Conservation (phyloP, 1,140 invertebrate species). For the Lasaia peninsularis region DNA sequence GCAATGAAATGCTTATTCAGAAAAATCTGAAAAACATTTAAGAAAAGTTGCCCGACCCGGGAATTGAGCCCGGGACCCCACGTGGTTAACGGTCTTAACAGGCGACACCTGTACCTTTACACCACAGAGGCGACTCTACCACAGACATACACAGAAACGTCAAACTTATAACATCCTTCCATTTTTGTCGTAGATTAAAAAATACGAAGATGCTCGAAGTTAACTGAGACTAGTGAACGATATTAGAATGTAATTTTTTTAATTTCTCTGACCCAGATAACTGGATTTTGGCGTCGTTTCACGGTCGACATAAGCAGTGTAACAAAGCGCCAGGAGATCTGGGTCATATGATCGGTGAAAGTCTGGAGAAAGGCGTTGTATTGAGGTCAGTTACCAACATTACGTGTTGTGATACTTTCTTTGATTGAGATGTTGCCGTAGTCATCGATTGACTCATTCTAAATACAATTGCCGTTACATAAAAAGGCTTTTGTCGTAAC, state of each 20-base stretch:
- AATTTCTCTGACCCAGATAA: slow-evolving; percentile 21
- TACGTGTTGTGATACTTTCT: slow-evolving; percentile 56
- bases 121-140: too few relatives aligned
- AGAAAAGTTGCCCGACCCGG: too few relatives aligned
- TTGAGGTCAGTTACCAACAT: slow-evolving; percentile 46
- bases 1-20: too few relatives aligned
- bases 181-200: too few relatives aligned
- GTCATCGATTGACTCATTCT: slow-evolving; percentile 17
- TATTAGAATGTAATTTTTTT: slow-evolving; percentile 30
- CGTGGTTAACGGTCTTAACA: too few relatives aligned
- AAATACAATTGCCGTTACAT: slow-evolving; percentile 9
- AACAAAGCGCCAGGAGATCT: slow-evolving; percentile 25
- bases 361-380: slow-evolving; percentile 50
- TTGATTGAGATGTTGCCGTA: slow-evolving; percentile 30
- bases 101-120: too few relatives aligned
- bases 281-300: slow-evolving; percentile 28
- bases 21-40: too few relatives aligned
- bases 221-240: slow-evolving; percentile 9
- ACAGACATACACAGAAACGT: too few relatives aligned
- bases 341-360: slow-evolving; percentile 43
- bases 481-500: slow-evolving; percentile 15
- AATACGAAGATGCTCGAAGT: too few relatives aligned
- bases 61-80: too few relatives aligned
- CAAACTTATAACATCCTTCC: too few relatives aligned
- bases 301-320: slow-evolving; percentile 40